These are phyloP conservation scores for Caenorhabditis sp. DNA, from an alignment of 2,888 invertebrate genomes.

Conservation along the genomic window DNA sequence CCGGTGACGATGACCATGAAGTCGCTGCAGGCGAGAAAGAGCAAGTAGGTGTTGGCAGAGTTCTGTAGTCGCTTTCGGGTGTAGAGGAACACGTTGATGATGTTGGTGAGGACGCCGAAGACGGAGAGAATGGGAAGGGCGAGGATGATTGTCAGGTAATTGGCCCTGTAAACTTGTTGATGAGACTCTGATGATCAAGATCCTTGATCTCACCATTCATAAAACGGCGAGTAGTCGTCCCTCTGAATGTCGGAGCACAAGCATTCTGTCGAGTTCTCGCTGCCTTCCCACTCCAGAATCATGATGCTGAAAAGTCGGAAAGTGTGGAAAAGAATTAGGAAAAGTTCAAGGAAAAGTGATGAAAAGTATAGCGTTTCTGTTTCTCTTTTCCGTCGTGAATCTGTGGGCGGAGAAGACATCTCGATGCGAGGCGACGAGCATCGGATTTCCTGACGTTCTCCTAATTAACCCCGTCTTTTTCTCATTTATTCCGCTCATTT, in stretches of 20 bases:
- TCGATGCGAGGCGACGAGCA: constrained; percentile 6
- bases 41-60: constrained; percentile 82
- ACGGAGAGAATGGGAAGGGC: constrained; percentile 79
- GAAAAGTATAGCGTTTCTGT: constrained; percentile 35
- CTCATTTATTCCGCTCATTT: background rate
- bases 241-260: constrained; percentile 81
- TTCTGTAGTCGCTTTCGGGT: constrained; percentile 74
- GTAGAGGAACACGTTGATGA: constrained; percentile 82
- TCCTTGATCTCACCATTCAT: constrained; percentile 80
- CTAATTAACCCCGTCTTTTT: constrained; percentile 40
- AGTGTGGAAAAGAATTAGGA: background rate
- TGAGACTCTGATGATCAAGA: background rate
- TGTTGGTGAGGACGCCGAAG: constrained; percentile 82
- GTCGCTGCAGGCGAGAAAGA: constrained; percentile 81
- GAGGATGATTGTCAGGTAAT: constrained; percentile 78
- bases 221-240: constrained; percentile 82
- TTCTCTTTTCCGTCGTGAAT: too few relatives aligned
- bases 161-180: constrained; percentile 63
- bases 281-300: constrained; percentile 64
- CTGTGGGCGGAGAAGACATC: constrained; percentile 42
- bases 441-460: constrained; percentile 58
- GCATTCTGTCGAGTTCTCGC: constrained; percentile 73
- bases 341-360: constrained; percentile 8
- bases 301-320: constrained; percentile 66
- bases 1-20: constrained; percentile 83